Conservation (phyloP, 2,797 vertebrate species). For the Sarcophilus harrisii region DNA sequence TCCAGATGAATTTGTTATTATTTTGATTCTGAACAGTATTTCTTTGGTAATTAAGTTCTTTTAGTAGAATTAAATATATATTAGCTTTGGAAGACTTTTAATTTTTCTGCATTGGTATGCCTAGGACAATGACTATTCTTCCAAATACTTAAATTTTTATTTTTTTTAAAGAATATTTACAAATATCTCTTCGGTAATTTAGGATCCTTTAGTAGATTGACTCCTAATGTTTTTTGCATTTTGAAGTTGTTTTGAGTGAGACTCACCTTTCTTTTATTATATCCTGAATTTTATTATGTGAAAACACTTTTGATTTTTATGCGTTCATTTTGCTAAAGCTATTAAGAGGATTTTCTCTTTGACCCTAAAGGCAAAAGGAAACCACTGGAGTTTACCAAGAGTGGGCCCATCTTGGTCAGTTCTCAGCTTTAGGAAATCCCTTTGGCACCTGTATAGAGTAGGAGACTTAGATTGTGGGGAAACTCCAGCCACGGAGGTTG, state of each 20-base stretch:
- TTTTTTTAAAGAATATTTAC: background rate
- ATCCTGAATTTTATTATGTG: background rate
- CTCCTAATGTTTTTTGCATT: background rate
- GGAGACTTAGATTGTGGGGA: background rate
- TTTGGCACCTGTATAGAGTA: background rate
- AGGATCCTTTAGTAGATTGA: background rate
- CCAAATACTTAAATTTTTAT: background rate
- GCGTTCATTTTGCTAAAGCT: background rate
- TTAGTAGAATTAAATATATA: background rate
- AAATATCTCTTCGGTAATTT: background rate
- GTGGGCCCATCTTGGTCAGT: background rate
- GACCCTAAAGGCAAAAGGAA: background rate
- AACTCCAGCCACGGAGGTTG: background rate
- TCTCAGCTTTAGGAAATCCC: background rate
- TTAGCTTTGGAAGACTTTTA: background rate
- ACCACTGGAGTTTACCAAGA: background rate
- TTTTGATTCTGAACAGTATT: background rate
- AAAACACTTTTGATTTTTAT: background rate
- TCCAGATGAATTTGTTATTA: background rate
- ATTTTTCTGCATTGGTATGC: background rate
- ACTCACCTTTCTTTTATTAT: background rate
- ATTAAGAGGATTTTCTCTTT: background rate
- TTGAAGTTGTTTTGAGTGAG: background rate
- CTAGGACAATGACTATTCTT: background rate
- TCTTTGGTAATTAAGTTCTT: background rate